Evolutionary conservation across 2,797 vertebrate genomes (phyloP).

Genomic region (Enteromius anoplus): DNA sequence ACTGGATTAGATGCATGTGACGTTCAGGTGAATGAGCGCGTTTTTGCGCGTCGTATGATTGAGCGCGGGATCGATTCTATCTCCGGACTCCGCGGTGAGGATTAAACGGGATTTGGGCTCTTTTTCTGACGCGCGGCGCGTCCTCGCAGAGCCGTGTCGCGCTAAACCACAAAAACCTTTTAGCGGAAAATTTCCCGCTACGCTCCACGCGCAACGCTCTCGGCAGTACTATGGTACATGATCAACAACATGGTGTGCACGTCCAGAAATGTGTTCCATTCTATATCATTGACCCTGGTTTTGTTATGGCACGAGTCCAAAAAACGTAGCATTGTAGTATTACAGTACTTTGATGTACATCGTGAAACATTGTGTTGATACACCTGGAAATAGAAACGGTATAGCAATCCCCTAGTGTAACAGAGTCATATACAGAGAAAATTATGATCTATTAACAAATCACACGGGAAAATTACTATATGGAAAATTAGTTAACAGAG

Average conservation of each 20-base stretch:
- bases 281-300: background rate
- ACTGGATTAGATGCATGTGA: background rate
- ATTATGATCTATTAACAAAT: too few relatives aligned
- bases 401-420: slow-evolving; percentile 3
- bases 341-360: background rate
- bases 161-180: background rate
- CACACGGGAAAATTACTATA: too few relatives aligned
- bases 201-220: background rate
- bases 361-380: background rate
- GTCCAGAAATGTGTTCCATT: background rate
- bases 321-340: background rate
- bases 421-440: too few relatives aligned
- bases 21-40: background rate
- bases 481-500: too few relatives aligned
- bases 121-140: background rate
- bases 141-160: background rate
- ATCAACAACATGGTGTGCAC: background rate
- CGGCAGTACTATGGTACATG: background rate
- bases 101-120: slow-evolving; percentile 25
- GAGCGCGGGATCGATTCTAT: background rate
- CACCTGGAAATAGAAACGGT: background rate
- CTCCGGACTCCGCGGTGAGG: background rate
- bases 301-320: background rate
- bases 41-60: background rate
- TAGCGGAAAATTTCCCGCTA: background rate